Base-by-base conservation (phyloP, 2,888 invertebrate species). In the Rhodophaea formosa region DNA sequence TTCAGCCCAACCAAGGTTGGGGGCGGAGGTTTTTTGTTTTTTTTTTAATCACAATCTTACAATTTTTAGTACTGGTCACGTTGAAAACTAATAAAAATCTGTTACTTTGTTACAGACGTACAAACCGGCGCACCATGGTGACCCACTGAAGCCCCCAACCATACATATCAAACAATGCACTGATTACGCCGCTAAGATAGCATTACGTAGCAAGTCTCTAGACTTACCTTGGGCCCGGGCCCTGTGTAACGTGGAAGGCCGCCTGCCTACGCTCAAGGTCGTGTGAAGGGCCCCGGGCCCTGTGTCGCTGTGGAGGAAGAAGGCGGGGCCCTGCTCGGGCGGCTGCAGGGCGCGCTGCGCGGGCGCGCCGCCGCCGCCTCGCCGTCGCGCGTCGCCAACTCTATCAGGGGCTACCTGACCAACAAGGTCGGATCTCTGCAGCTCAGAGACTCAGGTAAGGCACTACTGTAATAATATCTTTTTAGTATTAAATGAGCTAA, bases 401-500 rank as follows among this genome's bases (percentile, higher is more conserved):
- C 95, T 88, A 93, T 95, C 86, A 92, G 93, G 80, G 95, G 95
- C 75, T 95, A 93, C 92, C 93, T 95, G 71, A 91, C 93, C 79
- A 93, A 93, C 86, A 93, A 94, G 77, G 92, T 95, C 84, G 91
- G 93, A 84, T 93, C 93, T 79, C 91, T 94, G 81, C 92, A 94
- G 87, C 92, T 93, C 55, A 92, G 94, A 77, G 95, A 95, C 78
- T 94, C 95, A 94, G 95, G 95, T 95, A 73, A 92, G 93, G 23
- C 23, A 3, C 5, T 5, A 23, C 23, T 5, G 5, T n/a, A 23
- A 2, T 3, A 23, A 23, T 23, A 3, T 23, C 23, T 23, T 23
- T 23, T 23, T 5, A 23, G 23, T 23, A 23, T 23, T 3, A 23
- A 23, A 23, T 5, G 23, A 2, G 23, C 23, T 3, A 3, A 23